Conservation (phyloP, 2,797 vertebrate genomes). For the Darevskia mixta region DNA sequence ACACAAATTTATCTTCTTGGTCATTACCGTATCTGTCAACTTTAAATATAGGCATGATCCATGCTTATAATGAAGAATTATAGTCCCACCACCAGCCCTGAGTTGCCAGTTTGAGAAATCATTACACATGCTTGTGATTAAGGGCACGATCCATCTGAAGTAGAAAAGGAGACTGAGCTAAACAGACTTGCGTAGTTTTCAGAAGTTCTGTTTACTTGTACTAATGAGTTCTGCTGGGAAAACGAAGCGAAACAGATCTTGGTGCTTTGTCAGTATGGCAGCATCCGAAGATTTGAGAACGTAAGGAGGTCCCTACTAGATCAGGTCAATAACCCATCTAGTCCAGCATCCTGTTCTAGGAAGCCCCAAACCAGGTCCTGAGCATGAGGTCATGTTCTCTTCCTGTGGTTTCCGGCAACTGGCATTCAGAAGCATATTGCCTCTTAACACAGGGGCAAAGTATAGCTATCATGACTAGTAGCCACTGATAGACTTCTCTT, state of each 20-base stretch:
- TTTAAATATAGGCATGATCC: slow-evolving; percentile 70
- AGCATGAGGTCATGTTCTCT: too few species aligned
- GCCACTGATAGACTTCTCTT: too few species aligned
- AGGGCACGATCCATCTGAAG: slow-evolving; percentile 53
- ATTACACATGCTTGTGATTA: slow-evolving; percentile 57
- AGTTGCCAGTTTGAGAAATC: slow-evolving; percentile 52
- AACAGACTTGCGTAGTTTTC: slow-evolving; percentile 51
- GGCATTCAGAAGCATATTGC: too few species aligned
- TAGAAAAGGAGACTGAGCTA: slow-evolving; percentile 19
- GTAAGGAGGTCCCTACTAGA: too few species aligned
- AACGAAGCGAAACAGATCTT: slow-evolving; percentile 45
- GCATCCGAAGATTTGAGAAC: not conserved
- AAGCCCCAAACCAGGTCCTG: too few species aligned
- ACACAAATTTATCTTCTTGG: slow-evolving; percentile 62
- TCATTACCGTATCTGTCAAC: slow-evolving; percentile 68
- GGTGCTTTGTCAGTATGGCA: slow-evolving; percentile 23
- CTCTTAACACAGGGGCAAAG: too few species aligned
- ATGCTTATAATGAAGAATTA: slow-evolving; percentile 62
- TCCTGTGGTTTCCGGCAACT: too few species aligned
- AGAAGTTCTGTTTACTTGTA: slow-evolving; percentile 15
- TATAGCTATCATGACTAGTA: too few species aligned
- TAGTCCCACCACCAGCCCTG: not conserved
- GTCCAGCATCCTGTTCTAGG: too few species aligned
- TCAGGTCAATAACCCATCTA: too few species aligned
- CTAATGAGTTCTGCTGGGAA: not conserved